A percentile compares a stretch with the other conserved stretches of the same genome.
phyloP scores from a whole-genome alignment of 2,888 invertebrate genomes.

The Nebria salina region DNA sequence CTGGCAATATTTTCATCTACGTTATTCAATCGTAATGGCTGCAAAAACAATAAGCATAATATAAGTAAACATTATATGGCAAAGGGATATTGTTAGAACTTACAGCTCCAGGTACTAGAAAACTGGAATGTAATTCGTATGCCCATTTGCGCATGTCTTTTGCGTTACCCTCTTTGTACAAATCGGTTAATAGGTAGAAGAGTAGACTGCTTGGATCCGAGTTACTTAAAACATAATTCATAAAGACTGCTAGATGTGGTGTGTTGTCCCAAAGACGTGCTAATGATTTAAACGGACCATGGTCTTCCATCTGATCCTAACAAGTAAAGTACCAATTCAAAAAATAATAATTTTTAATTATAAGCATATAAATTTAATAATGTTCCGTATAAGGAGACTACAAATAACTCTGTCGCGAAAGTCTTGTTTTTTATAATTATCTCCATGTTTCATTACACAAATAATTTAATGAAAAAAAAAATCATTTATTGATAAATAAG shows the following conservation, averaged over 20 bases:
- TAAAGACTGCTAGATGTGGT: constrained; percentile 93
- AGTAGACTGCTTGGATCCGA: constrained; percentile 73
- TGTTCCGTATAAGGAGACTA: neutral
- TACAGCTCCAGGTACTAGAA: constrained; percentile 89
- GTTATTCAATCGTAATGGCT: constrained; percentile 82
- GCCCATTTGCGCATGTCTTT: constrained; percentile 98
- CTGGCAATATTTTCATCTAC: constrained; percentile 88
- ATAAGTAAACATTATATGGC: neutral
- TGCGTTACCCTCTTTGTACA: constrained; percentile 84
- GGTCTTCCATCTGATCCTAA: constrained; percentile 80
- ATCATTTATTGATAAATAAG: too few species aligned
- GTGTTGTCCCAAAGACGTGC: constrained; percentile 84
- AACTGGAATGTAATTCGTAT: constrained; percentile 97
- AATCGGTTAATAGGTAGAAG: constrained; percentile 92
- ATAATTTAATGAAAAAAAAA: neutral
- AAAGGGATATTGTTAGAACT: constrained; percentile 56
- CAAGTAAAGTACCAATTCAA: constrained; percentile 53
- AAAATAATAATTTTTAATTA: neutral
- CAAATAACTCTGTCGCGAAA: neutral
- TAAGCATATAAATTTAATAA: neutral
- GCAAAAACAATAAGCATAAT: constrained; percentile 54
- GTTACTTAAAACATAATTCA: constrained; percentile 88
- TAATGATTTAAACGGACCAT: constrained; percentile 89
- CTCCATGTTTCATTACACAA: neutral
- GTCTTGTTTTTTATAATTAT: neutral